phyloP scores from a whole-genome alignment of 1,140 invertebrate genomes.

The Tetranychus urticae region DNA sequence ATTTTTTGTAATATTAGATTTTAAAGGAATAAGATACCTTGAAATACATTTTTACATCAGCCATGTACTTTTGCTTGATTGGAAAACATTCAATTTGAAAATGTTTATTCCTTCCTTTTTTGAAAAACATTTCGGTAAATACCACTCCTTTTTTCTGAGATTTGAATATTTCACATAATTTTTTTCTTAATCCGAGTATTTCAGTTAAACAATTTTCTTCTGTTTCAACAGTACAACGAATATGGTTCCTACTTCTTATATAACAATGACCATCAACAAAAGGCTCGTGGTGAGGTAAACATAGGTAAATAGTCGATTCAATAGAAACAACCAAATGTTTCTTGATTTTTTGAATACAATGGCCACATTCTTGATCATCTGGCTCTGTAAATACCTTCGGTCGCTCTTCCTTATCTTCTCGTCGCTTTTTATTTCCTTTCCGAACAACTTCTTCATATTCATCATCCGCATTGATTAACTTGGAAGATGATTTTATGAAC shows the following conservation, averaged over 20 bases:
- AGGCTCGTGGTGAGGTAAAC: slow-evolving; percentile 1
- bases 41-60: slow-evolving; percentile 78
- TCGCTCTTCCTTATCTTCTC: background rate
- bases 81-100: slow-evolving; percentile 18
- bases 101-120: background rate
- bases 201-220: slow-evolving; percentile 5
- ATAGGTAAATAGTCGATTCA: background rate
- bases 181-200: slow-evolving; percentile 37
- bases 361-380: background rate
- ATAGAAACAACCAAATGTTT: background rate
- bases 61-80: slow-evolving; percentile 48
- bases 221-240: slow-evolving; percentile 2
- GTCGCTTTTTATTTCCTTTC: background rate
- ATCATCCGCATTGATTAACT: background rate
- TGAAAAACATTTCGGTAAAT: slow-evolving; percentile 46
- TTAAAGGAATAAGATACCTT: slow-evolving; percentile 29
- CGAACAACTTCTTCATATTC: slow-evolving; percentile 6
- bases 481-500: slow-evolving; percentile 1
- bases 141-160: slow-evolving; percentile 44
- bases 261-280: slow-evolving; percentile 1
- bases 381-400: background rate
- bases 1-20: background rate
- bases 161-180: slow-evolving; percentile 49
- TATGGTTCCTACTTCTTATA: background rate
- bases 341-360: background rate